A percentile compares a stretch with the other conserved stretches of the same genome.
These are phyloP conservation scores for Chionomys nivalis DNA, from an alignment of 2,113 vertebrate genomes.

Conservation along the genomic window DNA sequence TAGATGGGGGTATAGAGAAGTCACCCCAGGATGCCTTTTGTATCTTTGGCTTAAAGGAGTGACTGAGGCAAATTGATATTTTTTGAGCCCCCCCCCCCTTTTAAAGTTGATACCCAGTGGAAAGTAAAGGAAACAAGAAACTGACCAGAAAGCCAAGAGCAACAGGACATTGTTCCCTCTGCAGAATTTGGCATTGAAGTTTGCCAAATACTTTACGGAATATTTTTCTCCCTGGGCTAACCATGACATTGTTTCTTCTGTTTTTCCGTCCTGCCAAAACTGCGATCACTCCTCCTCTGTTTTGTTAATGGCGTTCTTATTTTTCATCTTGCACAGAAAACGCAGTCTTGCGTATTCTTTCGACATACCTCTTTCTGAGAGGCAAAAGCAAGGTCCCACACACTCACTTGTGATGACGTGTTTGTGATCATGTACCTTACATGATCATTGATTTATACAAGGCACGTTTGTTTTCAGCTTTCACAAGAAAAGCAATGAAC, in stretches of 20 bases:
- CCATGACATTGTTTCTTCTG: neutral
- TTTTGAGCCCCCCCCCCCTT: too few relatives aligned
- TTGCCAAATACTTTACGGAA: slow-evolving; percentile 42
- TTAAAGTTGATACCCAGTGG: slow-evolving; percentile 1
- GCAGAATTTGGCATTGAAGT: slow-evolving; percentile 16
- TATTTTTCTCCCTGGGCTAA: slow-evolving; percentile 23
- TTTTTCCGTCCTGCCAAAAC: neutral
- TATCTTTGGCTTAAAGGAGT: neutral
- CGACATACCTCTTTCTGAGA: neutral
- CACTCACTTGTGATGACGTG: neutral
- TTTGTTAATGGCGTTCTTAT: neutral
- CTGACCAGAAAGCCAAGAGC: slow-evolving; percentile 55
- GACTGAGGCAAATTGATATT: neutral
- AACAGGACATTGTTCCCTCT: slow-evolving; percentile 1
- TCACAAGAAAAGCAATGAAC: neutral
- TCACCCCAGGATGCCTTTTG: neutral
- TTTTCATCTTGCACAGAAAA: neutral
- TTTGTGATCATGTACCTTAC: neutral
- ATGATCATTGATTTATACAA: neutral
- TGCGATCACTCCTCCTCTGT: neutral
- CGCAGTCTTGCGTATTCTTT: neutral
- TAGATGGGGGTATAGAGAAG: neutral
- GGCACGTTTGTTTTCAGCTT: neutral
- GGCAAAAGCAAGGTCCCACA: too few relatives aligned
- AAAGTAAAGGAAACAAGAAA: slow-evolving; percentile 56